phyloP scores from a whole-genome alignment of 92 coral and sea anemone genomes.

The Porites cylindrica region DNA sequence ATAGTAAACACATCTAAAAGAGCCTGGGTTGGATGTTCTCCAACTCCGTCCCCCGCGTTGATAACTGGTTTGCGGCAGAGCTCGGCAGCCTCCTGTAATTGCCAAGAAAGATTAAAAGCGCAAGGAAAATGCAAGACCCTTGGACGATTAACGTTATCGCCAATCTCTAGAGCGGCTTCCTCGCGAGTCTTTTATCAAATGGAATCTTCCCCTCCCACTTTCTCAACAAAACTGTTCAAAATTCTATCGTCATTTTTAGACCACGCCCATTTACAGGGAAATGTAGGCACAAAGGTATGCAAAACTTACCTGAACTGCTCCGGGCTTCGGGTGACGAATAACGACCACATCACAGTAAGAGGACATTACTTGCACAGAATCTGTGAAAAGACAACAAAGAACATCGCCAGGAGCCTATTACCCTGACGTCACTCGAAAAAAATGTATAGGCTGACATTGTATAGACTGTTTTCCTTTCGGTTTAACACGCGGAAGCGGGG shows the following conservation, averaged over 20 bases:
- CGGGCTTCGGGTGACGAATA: slow-evolving; percentile 93
- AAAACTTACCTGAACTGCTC: slow-evolving; percentile 85
- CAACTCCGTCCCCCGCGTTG: slow-evolving; percentile 98
- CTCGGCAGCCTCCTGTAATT: slow-evolving; percentile 86
- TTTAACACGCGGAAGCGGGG: no score
- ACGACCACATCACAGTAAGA: slow-evolving; percentile 95
- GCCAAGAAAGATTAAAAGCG: not conserved
- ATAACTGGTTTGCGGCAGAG: slow-evolving; percentile 94
- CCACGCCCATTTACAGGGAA: not conserved
- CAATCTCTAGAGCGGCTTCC: not conserved
- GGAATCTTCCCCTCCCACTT: not conserved
- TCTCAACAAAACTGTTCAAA: not conserved
- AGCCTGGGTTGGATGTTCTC: slow-evolving; percentile 99
- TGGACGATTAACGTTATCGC: no score
- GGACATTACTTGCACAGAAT: slow-evolving; percentile 95
- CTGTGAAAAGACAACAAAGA: slow-evolving; percentile 41
- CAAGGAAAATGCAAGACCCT: no score
- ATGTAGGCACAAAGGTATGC: not conserved
- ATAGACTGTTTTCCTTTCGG: no score
- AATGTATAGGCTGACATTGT: no score
- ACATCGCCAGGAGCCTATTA: no score
- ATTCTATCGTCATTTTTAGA: not conserved
- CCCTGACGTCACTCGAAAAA: no score
- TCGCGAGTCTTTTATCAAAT: not conserved
- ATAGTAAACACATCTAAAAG: slow-evolving; percentile 97